Evolutionary conservation across 2,797 vertebrate species (phyloP), one percentile per base, ranked within the genome.

Genomic region (Orientallactaga sibirica): DNA sequence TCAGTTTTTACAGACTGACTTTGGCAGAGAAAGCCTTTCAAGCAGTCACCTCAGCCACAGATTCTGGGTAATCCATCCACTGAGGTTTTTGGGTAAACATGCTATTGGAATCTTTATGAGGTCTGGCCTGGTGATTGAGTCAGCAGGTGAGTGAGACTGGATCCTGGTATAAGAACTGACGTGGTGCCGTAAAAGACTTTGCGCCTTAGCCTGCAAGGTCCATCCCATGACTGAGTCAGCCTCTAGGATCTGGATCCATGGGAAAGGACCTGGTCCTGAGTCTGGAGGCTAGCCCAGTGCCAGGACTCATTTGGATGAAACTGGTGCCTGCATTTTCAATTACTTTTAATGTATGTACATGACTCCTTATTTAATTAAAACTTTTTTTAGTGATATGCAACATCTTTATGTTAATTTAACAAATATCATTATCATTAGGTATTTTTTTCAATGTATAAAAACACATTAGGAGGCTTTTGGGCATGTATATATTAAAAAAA

Each of bases 391-490:
- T 92, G 81, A 62, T 52, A 1, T 37, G 52, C 19, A 90, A 61
- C n/a, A 91, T 91, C 18, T 92, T 91, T 94, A 75, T 96, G 37
- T 94, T 91, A 83, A 84, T 33, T 94, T 86, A 93, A 95, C 82
- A 86, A 91, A 94, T 90, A 79, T 83, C 91, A 75, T 91, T 96
- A 88, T 71, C 29, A 14, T 91, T 81, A 92, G 27, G 48, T 48
- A 41, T 90, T 91, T 96, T 95, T 87, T 94, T 95, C 95, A 78
- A 78, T 94, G 93, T 93, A 29, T 83, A 70, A 96, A 96, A 93
- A 48, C 61, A 76, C 10, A 79, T 4, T 48, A 91, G 55, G 48
- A 95, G 33, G 48, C 43, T 79, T 96, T 92, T 91, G 76, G 89
- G 55, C 37, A 74, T 87, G 62, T 93, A 43, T 89, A 68, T 87